Percentiles rank a stretch among this genome's conserved stretches.
Evolutionary conservation across 2,113 vertebrate species (phyloP).

Genomic region (Larimichthys crocea): DNA sequence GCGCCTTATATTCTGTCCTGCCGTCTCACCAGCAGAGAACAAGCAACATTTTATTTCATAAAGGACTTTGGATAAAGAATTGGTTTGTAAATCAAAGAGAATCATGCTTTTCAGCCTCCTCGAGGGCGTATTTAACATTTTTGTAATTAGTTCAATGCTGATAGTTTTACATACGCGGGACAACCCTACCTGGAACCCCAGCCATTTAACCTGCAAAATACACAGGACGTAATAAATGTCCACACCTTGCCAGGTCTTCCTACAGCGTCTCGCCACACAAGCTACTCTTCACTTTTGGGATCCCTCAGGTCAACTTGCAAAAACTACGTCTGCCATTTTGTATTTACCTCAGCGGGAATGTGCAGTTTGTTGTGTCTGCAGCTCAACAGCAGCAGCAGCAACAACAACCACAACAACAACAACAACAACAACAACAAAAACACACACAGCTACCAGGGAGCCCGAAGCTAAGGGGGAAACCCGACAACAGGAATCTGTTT

Average conservation of each 20-base stretch:
- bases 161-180: slow-evolving; percentile 34
- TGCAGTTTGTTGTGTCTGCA: slow-evolving; percentile 62
- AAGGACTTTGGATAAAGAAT: slow-evolving; percentile 56
- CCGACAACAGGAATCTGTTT: slow-evolving; percentile 72
- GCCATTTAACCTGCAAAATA: slow-evolving; percentile 57
- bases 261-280: slow-evolving; percentile 74
- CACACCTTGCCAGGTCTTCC: slow-evolving; percentile 83
- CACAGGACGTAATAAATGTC: slow-evolving; percentile 60
- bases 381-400: slow-evolving; percentile 35
- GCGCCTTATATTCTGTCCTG: slow-evolving; percentile 72
- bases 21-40: slow-evolving; percentile 64
- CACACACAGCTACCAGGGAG: slow-evolving; percentile 54
- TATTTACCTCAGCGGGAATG: slow-evolving; percentile 71
- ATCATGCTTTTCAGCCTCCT: slow-evolving; percentile 26
- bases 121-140: slow-evolving; percentile 38
- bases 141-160: slow-evolving; percentile 51
- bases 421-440: slow-evolving; percentile 18
- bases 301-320: slow-evolving; percentile 88
- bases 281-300: slow-evolving; percentile 80
- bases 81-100: slow-evolving; percentile 41
- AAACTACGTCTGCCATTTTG: slow-evolving; percentile 67
- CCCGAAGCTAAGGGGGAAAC: slow-evolving; percentile 70
- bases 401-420: slow-evolving; percentile 4
- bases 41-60: slow-evolving; percentile 50
- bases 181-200: slow-evolving; percentile 29